Evolutionary conservation across 2,797 vertebrate genomes (phyloP), one percentile per base, ranked within the genome.

Genomic region (Peromyscus eremicus): DNA sequence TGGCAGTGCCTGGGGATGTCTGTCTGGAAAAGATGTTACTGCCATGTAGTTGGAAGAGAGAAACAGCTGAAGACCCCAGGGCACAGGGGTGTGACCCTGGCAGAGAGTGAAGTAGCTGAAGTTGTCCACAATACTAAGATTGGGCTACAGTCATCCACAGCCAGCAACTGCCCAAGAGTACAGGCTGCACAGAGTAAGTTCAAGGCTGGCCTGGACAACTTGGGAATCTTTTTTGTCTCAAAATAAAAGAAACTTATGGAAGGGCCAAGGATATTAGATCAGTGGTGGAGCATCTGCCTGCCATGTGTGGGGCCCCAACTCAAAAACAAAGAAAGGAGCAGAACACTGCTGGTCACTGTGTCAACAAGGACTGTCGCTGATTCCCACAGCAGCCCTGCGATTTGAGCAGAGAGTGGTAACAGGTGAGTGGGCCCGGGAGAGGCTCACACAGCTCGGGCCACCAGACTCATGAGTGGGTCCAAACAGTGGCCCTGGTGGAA

Each of bases 91-190:
- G 25, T 9, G 29, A 23, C n/a, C 43, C 8, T 21, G 32, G n/a
- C 0, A 11, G 23, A 27, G 49, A 52, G 2, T 6, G 27, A 16
- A 3, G 13, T 27, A 46, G 43, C 16, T 13, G 4, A 49, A 32
- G 21, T 2, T 0, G 8, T n/a, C 55, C 10, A 0, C 3, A 9
- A 29, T 14, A 5, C 68, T n/a, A 68, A 29, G 64, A 1, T 0
- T 25, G 43, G 68, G 89, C 60, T 21, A 27, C 0, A 17, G 37
- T 5, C 43, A 66, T 5, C 11, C 6, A 6, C 37, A 29, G 40
- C 19, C 9, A 16, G 7, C 66, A 3, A 16, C 2, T 34, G 34
- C 7, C 16, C 21, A 6, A 14, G 62, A 43, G 46, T 27, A 23
- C 29, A n/a, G 55, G 86, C 27, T 60, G 8, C 37, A 62, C 27